phyloP scores from a whole-genome alignment of 2,888 invertebrate species.

The Tyria jacobaeae region DNA sequence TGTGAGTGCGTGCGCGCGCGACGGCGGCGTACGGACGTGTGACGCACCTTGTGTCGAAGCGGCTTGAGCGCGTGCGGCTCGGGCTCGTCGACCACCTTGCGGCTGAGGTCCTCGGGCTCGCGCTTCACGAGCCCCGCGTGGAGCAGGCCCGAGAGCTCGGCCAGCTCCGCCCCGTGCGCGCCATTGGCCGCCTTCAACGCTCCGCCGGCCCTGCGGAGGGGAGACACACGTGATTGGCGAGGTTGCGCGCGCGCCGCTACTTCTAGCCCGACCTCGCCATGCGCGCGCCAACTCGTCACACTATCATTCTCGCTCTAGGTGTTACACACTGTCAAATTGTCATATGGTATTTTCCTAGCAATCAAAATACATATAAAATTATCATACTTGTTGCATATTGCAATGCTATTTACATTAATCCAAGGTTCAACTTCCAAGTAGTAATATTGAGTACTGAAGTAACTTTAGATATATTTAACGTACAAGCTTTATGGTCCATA shows the following conservation, averaged over 20 bases:
- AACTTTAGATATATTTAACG: constrained; percentile 36
- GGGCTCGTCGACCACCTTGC: constrained; percentile 88
- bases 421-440: constrained; percentile 43
- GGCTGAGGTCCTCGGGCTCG: constrained; percentile 93
- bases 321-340: constrained; percentile 63
- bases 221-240: constrained; percentile 83
- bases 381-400: constrained; percentile 56
- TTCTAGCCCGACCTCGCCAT: constrained; percentile 63
- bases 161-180: constrained; percentile 89
- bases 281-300: constrained; percentile 69
- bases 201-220: constrained; percentile 88
- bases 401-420: constrained; percentile 52
- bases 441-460: constrained; percentile 39
- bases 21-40: constrained; percentile 84
- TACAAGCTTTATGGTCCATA: constrained; percentile 22
- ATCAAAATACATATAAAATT: constrained; percentile 60
- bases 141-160: constrained; percentile 87
- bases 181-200: constrained; percentile 89
- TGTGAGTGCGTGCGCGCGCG: constrained; percentile 86
- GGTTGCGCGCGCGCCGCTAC: constrained; percentile 74
- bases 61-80: constrained; percentile 87
- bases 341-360: constrained; percentile 57
- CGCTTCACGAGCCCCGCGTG: constrained; percentile 91
- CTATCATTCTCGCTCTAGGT: constrained; percentile 68
- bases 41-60: constrained; percentile 89